Percentiles rank a stretch among this genome's conserved stretches.
Conservation (phyloP, 2,888 invertebrate genomes). For the Graphium colonna region DNA sequence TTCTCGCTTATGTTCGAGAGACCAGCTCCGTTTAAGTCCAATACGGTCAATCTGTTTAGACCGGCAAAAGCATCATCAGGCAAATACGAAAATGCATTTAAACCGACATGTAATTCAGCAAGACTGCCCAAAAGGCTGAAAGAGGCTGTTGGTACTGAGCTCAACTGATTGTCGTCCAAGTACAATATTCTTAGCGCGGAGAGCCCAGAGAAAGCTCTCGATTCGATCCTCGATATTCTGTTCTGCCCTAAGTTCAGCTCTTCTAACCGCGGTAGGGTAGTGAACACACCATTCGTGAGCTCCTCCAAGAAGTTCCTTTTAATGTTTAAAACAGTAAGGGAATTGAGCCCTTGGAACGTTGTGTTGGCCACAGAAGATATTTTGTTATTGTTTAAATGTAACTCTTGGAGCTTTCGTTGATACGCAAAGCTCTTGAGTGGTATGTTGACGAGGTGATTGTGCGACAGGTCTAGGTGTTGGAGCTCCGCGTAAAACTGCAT, state of each 20-base stretch:
- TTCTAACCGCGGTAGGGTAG: conserved; percentile 86
- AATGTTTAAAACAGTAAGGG: conserved; percentile 89
- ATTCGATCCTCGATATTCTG: conserved; percentile 89
- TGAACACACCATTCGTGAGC: conserved; percentile 86
- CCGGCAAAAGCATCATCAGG: conserved; percentile 90
- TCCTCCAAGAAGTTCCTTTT: conserved; percentile 91
- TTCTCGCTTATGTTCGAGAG: conserved; percentile 88
- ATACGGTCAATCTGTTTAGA: conserved; percentile 85
- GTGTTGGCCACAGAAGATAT: conserved; percentile 88
- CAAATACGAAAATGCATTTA: conserved; percentile 88
- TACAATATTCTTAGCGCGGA: conserved; percentile 88
- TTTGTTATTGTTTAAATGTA: conserved; percentile 92
- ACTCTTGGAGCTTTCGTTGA: conserved; percentile 89
- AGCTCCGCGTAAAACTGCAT: conserved; percentile 93
- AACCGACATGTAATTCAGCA: conserved; percentile 91
- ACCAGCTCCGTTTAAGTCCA: conserved; percentile 90
- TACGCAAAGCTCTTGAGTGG: conserved; percentile 88
- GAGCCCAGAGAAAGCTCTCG: conserved; percentile 87
- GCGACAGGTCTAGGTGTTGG: conserved; percentile 91
- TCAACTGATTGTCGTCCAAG: conserved; percentile 91
- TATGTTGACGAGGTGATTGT: conserved; percentile 90
- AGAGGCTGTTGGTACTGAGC: conserved; percentile 86
- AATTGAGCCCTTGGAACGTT: conserved; percentile 89
- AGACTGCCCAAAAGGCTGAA: conserved; percentile 87
- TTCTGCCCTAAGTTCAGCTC: conserved; percentile 93